Conservation (phyloP, 1,140 invertebrate genomes). For the Alviniconcha marisindica region DNA sequence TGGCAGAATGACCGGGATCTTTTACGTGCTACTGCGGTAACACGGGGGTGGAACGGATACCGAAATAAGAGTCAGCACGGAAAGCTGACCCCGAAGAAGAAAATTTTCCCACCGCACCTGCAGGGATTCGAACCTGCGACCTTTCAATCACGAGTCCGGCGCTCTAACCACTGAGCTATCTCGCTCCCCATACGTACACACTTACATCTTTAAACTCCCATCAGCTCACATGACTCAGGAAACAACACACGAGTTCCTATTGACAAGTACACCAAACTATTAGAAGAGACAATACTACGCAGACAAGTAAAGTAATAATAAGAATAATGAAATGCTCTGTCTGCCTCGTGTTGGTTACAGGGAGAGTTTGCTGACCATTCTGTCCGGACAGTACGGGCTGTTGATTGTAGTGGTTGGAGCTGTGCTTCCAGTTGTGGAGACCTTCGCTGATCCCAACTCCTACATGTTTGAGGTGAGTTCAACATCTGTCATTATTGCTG, state of each 20-base stretch:
- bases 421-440: conserved; percentile 89
- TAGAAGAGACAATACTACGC: not conserved
- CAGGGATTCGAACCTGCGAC: too few species aligned
- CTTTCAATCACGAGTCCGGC: too few species aligned
- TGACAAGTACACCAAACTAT: not conserved
- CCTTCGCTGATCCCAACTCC: conserved; percentile 78
- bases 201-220: not conserved
- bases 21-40: too few species aligned
- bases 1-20: too few species aligned
- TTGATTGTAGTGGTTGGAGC: conserved; percentile 94
- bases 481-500: too few species aligned
- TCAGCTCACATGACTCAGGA: too few species aligned
- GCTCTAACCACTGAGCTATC: not conserved
- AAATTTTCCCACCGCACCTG: too few species aligned
- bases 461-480: conserved; percentile 81
- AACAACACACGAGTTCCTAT: not conserved
- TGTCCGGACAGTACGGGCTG: conserved; percentile 96
- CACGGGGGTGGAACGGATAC: too few species aligned
- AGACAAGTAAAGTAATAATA: not conserved
- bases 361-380: conserved; percentile 88
- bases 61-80: too few species aligned
- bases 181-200: not conserved
- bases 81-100: too few species aligned
- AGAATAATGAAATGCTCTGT: not conserved
- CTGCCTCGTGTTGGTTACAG: conserved; percentile 76